Base-by-base conservation (phyloP, 2,888 invertebrate genomes). In the Thymelicus acteon region DNA sequence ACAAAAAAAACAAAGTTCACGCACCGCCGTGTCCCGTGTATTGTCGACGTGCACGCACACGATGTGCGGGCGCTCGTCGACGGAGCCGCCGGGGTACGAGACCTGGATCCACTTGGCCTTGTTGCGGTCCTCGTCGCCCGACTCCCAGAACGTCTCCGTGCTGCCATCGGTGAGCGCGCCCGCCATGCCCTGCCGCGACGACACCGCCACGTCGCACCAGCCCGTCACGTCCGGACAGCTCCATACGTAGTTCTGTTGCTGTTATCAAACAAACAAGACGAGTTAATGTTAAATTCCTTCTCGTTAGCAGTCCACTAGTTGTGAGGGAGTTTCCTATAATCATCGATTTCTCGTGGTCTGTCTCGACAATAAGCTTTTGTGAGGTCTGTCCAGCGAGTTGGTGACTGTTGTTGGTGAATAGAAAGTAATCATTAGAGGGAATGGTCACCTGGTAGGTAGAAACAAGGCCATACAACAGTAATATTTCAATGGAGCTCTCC, bases 71-170 rank as follows among this genome's bases (percentile, higher is more conserved):
- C 95, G 94, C 57, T 96, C 95, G 3, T 88, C 87, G 0, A 80
- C 77, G 1, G 85, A 90, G 76, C 85, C 94, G 75, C 82, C 94
- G 54, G 85, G 92, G 86, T 85, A 93, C 73, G 76, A 61, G 52
- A 93, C 76, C 68, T 97, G 97, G 40, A 98, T 95, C 80, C 96
- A 96, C 90, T 99, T 98, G 37, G 97, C 96, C 86, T 98, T 98
- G 86, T 98, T 98, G 71, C 97, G 95, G 90, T 99, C 99, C 83
- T 99, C 99, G 81, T 99, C 99, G 0, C 98, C 99, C 49, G 98
- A 98, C 91, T 99, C 99, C 99, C 99, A 99, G 91, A 99, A 99
- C 0, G 99, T 99, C 87, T 99, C 99, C 0, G 99, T 98, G 6
- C 98, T 98, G 80, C 97, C 97, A 85, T 99, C 99, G 0, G 97